Base-by-base conservation (phyloP, 2,888 invertebrate species). In the Tetragonula carbonaria region DNA sequence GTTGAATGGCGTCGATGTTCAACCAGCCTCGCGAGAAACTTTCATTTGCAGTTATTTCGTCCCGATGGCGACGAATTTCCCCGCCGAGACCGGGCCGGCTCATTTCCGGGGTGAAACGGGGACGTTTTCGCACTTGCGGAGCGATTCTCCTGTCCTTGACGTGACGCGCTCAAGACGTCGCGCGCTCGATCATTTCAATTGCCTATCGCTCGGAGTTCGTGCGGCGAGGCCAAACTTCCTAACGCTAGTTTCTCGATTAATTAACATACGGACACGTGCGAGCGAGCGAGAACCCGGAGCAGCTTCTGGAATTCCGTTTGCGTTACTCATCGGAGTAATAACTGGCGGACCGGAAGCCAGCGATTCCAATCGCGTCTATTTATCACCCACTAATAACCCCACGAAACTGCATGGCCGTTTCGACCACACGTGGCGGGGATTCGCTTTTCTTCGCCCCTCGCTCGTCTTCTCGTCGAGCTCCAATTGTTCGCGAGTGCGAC, bases 41-140 rank as follows among this genome's bases (percentile, higher is more conserved):
- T 81, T 55, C 68, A 81, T 81, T 79, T 73, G 81, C 81, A 79
- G 79, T 81, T 81, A 81, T 73, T 73, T 79, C 45, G 33, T 45
- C 66, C 8, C 53, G 50, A n/a, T 14, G 62, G 50, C 67, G 55
- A 73, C 55, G 81, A 78, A 81, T 73, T 23, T 2, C 28, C 33
- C 67, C 33, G 57, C 16, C 2, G 63, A 70, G 68, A 62, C 72
- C 21, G 63, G 45, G 70, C n/a, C 3, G 33, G 33, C 21, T 57
- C 18, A 28, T 82, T 82, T 70, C 63, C 80, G 73, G 45, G 45
- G 11, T 18, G 16, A 51, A 51, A n/a, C 23, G 28, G 62, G 2
- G 67, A 70, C 33, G 16, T 63, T 28, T 28, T n/a, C 23, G 23
- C 70, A 50, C 33, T 70, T 53, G 51, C 53, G 28, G 28, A 72